Evolutionary conservation across 2,113 vertebrate genomes (phyloP), one percentile per base, ranked within the genome.

Genomic region (Brachirus orientalis): DNA sequence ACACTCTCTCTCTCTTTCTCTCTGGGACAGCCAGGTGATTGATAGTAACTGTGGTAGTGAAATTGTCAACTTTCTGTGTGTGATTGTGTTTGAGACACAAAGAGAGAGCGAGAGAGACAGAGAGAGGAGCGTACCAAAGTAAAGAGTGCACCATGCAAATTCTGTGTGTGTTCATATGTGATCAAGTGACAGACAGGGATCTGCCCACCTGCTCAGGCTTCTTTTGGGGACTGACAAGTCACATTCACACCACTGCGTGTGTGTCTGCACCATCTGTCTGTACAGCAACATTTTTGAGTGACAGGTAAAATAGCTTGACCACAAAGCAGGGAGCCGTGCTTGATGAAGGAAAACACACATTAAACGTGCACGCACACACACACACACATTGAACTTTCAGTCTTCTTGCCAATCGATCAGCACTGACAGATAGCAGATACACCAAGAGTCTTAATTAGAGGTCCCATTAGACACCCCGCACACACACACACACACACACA

Each of bases 391-490:
- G 63, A 84, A 74, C 82, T 90, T 89, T 88, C 90, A 85, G 85
- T 88, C 90, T 80, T 50, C 40, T 3, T 18, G 48, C 59, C 53
- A 37, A 92, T 89, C 87, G 89, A 92, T 90, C 76, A 71, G 70
- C 55, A 75, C 77, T 84, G 90, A 87, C 90, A 91, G 87, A 88
- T 88, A 80, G 67, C 86, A 88, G 85, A 90, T 91, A 91, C 81
- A 87, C 73, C 87, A 66, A 69, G 87, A 90, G 90, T 88, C 83
- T 89, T 92, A 91, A 92, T 92, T 92, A 92, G 87, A 87, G 75
- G 51, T 82, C 81, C 84, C 77, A 89, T 90, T 87, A 86, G 81
- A 88, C 77, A 74, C 80, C 36, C 62, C 10, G 72, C 54, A 72
- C 19, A 73, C 48, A 54, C 17, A 62, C 17, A 52, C 18, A 57